Base-by-base conservation (phyloP, 1,140 invertebrate species). In the Polypedilum pembai region DNA sequence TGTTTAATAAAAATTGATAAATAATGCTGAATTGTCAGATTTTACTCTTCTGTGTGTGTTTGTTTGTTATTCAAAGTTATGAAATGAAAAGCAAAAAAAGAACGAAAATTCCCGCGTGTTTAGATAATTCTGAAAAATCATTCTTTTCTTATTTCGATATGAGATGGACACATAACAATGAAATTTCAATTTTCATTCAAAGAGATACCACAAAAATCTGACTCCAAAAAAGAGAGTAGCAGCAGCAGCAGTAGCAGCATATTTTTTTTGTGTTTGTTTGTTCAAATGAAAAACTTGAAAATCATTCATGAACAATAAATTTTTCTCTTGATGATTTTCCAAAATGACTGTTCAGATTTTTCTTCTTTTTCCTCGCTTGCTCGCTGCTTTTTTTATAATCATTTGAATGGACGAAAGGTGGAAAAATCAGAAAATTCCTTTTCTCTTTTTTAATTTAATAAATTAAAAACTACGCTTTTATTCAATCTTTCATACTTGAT, bases 331-430 rank as follows among this genome's bases (percentile, higher is more conserved):
- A 69, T 69, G 65, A 20, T 69, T 69, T 69, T 33, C 24, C 65
- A 69, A 69, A 69, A 69, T 69, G 65, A 69, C 65, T 69, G 17
- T 21, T 20, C 65, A 69, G 65, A 69, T 69, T 69, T 66, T 66
- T 66, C n/a, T 66, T 45, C 8, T 1, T n/a, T n/a, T n/a, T n/a
- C n/a, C 12, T 56, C 45, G 12, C 45, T 56, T 56, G 24, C 24
- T 33, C 24, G 24, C 24, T 33, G 24, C 24, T 33, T 5, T 33
- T 33, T 5, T 33, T 33, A 33, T 33, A 33, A 3, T n/a, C 15
- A n/a, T 12, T 56, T 56, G 45, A 56, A 56, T 56, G 45, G 45
- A 56, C 45, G 45, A 15, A n/a, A n/a, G 45, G n/a, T 56, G 45
- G 12, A 56, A 56, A n/a, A 56, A n/a, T 56, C 45, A 56, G 45